Evolutionary conservation across 1,140 invertebrate species (phyloP), one percentile per base, ranked within the genome.

Genomic region (Anoplolepis gracilipes): DNA sequence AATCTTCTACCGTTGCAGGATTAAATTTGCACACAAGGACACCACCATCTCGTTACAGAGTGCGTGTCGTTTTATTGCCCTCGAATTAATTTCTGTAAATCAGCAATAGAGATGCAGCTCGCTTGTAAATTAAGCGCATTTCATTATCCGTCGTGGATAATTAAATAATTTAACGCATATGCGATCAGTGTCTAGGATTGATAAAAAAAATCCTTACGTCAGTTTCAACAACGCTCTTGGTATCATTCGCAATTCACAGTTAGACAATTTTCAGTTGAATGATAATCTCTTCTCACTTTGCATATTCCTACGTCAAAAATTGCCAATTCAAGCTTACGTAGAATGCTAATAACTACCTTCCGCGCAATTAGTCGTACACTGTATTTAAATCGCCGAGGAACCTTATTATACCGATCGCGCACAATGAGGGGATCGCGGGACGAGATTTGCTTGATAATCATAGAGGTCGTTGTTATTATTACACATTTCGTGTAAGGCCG

Each of bases 1-100:
- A n/a, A n/a, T n/a, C n/a, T n/a, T 53, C 55, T 36, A 57, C 42
- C 42, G 59, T 64, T 77, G 61, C 30, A 36, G 49, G 78, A 72
- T 82, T 59, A 59, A 72, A 61, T 82, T 82, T 82, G 36, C 67
- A 61, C 65, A 82, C 36, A 59, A 19, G 11, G 53, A 79, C 42
- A 36, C 19, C 42, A 36, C 19, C 25, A 30, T 25, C 33, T 82
- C 16, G 49, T 81, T 81, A 39, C 78, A 33, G 16, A 33, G 64
- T 16, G 33, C 22, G 13, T 28, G 33, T 70, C 65, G 46, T 11
- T 72, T 36, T 59, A 33, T 42, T 33, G 16, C 3, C 19, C 6
- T 28, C 30, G 33, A 57, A 81, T 72, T 81, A 57, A 81, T 59
- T 70, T 7, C 22, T 3, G 61, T 79, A 67, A 79, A 67, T n/a